A percentile compares a stretch with the other conserved stretches of the same genome.
Conservation (phyloP, 2,888 invertebrate genomes). For the Lasioglossum marginatum region DNA sequence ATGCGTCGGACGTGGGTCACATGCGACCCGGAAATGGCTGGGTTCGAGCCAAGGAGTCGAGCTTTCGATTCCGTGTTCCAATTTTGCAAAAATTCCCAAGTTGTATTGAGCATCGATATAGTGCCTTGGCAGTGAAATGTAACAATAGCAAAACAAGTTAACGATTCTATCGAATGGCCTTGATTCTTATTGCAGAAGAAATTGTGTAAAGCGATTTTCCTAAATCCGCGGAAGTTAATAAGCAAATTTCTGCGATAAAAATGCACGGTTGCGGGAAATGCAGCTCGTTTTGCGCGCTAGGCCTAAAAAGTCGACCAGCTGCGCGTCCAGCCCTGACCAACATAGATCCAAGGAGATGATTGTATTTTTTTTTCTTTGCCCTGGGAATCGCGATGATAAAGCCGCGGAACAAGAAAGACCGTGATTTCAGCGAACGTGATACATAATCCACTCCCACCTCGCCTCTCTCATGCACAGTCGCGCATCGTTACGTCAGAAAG, state of each 20-base stretch:
- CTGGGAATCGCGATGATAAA: slow-evolving; percentile 29
- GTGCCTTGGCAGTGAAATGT: not conserved
- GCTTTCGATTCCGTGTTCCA: not conserved
- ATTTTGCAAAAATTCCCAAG: not conserved
- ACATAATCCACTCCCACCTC: slow-evolving; percentile 8
- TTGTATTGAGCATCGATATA: not conserved
- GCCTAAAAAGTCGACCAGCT: slow-evolving; percentile 24
- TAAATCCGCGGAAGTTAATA: not conserved
- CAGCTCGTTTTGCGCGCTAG: not conserved
- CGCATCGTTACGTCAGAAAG: slow-evolving; percentile 37
- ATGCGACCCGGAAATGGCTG: not conserved
- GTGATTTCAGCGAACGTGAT: slow-evolving; percentile 57
- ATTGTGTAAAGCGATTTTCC: not conserved
- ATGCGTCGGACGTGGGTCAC: not conserved
- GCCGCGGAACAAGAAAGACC: slow-evolving; percentile 40
- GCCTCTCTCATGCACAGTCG: not conserved
- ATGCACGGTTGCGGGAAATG: not conserved
- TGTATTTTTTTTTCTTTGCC: slow-evolving; percentile 8
- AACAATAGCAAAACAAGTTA: not conserved
- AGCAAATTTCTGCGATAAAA: not conserved
- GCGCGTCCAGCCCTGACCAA: slow-evolving; percentile 48
- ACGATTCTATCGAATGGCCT: not conserved
- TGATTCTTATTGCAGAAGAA: not conserved
- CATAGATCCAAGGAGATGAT: slow-evolving; percentile 35
- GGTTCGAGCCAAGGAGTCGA: not conserved